A percentile compares a stretch with the other conserved stretches of the same genome.
phyloP scores from a whole-genome alignment of 2,113 vertebrate species.

The Lota lota region DNA sequence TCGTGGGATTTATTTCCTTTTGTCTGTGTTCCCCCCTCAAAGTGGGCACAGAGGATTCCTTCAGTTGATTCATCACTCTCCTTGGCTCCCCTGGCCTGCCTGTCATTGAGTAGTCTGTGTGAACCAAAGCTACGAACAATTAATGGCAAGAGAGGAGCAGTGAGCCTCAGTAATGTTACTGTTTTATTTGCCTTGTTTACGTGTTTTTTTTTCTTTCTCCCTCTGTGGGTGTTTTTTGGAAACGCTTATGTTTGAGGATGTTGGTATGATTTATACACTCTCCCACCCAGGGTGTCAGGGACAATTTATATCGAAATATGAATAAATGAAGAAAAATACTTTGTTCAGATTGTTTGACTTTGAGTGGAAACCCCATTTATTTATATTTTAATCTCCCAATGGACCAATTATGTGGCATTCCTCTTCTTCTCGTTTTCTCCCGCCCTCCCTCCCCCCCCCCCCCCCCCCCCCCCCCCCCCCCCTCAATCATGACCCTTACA shows the following conservation, averaged over 20 bases:
- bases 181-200: too few species aligned
- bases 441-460: too few species aligned
- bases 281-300: neutral
- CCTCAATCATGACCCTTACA: neutral
- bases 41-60: slow-evolving; percentile 33
- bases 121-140: neutral
- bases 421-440: neutral
- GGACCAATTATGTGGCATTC: neutral
- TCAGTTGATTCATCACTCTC: slow-evolving; percentile 15
- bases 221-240: neutral
- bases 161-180: neutral
- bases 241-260: neutral
- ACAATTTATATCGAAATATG: neutral
- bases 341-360: neutral
- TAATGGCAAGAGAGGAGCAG: neutral
- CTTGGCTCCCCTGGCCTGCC: slow-evolving; percentile 13
- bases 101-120: slow-evolving; percentile 14
- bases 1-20: slow-evolving; percentile 43
- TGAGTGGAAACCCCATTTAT: neutral
- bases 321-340: too few species aligned
- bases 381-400: neutral
- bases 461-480: too few species aligned
- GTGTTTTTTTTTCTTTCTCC: neutral
- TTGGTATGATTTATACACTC: neutral
- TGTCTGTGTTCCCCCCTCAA: slow-evolving; percentile 36